phyloP scores from a whole-genome alignment of 2,888 invertebrate genomes.

The Epistrophe grossulariae region DNA sequence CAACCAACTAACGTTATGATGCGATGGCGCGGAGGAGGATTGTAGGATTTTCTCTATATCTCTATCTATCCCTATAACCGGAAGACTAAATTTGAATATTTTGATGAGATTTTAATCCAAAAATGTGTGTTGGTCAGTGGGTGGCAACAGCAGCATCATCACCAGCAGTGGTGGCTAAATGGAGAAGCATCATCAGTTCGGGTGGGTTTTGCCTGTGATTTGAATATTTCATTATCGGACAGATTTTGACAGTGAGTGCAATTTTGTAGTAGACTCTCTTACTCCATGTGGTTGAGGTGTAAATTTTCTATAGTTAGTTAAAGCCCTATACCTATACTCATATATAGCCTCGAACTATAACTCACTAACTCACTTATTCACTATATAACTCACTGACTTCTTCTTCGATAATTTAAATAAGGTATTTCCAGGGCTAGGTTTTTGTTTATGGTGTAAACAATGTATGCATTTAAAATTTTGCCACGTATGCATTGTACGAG shows the following conservation, averaged over 20 bases:
- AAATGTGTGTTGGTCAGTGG: constrained; percentile 54
- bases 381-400: constrained; percentile 36
- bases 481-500: constrained; percentile 19
- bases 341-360: constrained; percentile 22
- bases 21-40: constrained; percentile 47
- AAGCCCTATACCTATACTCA: constrained; percentile 1
- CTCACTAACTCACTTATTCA: constrained; percentile 28
- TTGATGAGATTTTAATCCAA: constrained; percentile 76
- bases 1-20: neutral
- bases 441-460: constrained; percentile 64
- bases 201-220: constrained; percentile 54
- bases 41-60: constrained; percentile 74
- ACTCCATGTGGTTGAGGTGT: constrained; percentile 48
- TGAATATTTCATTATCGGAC: constrained; percentile 76
- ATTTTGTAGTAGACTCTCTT: constrained; percentile 53
- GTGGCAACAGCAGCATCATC: constrained; percentile 1
- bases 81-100: constrained; percentile 76
- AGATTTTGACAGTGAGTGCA: constrained; percentile 75
- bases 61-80: constrained; percentile 73
- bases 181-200: constrained; percentile 19
- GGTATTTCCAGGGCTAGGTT: constrained; percentile 29
- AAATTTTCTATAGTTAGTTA: constrained; percentile 54
- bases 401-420: constrained; percentile 65
- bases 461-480: constrained; percentile 68
- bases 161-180: neutral